Evolutionary conservation across 2,888 invertebrate genomes (phyloP).

Genomic region (Chydorus sphaericus): DNA sequence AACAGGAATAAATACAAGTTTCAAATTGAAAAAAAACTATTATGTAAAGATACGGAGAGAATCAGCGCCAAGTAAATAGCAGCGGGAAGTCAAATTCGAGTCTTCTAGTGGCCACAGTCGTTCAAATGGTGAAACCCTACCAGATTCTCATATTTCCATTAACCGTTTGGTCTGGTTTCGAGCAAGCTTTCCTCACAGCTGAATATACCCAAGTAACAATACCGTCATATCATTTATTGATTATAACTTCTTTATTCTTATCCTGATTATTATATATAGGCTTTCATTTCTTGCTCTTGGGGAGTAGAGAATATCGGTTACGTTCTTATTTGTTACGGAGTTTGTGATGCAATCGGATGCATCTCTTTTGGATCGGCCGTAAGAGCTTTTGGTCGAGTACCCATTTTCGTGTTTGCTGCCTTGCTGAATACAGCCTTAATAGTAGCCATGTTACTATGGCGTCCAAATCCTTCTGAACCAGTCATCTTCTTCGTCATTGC

Average conservation of each 20-base stretch:
- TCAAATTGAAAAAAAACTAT: too few species aligned
- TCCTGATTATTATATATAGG: too few species aligned
- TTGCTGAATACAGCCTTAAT: slow-evolving; percentile 62
- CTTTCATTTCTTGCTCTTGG: slow-evolving; percentile 70
- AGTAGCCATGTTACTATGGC: slow-evolving; percentile 68
- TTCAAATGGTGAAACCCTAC: slow-evolving; percentile 77
- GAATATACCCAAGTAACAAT: slow-evolving; percentile 36
- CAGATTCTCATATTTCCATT: slow-evolving; percentile 87
- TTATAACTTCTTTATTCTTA: too few species aligned
- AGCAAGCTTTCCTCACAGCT: slow-evolving; percentile 90
- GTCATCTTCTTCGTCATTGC: slow-evolving; percentile 75
- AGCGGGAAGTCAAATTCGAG: slow-evolving; percentile 61
- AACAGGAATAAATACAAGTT: too few species aligned
- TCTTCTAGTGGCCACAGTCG: slow-evolving; percentile 70
- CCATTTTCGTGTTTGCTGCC: slow-evolving; percentile 52
- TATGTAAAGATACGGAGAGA: slow-evolving; percentile 60
- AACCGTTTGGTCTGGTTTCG: slow-evolving; percentile 92
- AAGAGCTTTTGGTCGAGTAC: slow-evolving; percentile 78
- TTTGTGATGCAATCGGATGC: slow-evolving; percentile 82
- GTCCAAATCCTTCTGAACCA: slow-evolving; percentile 62
- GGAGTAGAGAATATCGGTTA: slow-evolving; percentile 88
- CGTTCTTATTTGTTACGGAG: slow-evolving; percentile 94
- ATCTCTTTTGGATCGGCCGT: slow-evolving; percentile 78
- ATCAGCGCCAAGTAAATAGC: slow-evolving; percentile 57
- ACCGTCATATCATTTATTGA: too few species aligned